These are phyloP conservation scores for Drosophila kuntzei DNA, from an alignment of 2,888 invertebrate genomes.

Conservation along the genomic window DNA sequence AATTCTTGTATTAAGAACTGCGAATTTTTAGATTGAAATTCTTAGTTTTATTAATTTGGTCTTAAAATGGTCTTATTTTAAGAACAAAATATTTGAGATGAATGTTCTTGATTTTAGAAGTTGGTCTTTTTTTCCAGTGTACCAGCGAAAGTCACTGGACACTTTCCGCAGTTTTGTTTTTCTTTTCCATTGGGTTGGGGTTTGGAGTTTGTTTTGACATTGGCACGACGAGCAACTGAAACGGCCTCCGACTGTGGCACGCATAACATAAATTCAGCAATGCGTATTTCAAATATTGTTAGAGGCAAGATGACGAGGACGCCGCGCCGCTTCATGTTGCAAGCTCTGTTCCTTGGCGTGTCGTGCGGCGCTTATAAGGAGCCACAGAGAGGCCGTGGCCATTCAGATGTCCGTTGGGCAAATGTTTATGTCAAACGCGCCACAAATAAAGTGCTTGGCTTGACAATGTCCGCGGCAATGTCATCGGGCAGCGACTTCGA, in stretches of 20 bases:
- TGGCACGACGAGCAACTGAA: conserved; percentile 48
- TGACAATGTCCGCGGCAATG: conserved; percentile 78
- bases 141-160: conserved; percentile 76
- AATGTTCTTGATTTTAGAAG: too few relatives aligned
- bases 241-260: conserved; percentile 67
- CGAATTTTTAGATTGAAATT: too few relatives aligned
- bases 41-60: too few relatives aligned
- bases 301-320: conserved; percentile 50
- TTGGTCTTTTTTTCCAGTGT: too few relatives aligned
- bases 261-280: conserved; percentile 80
- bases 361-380: conserved; percentile 73
- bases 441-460: conserved; percentile 80
- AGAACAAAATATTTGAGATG: too few relatives aligned
- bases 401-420: conserved; percentile 79
- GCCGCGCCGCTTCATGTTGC: conserved; percentile 29
- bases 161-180: conserved; percentile 62
- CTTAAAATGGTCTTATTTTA: too few relatives aligned
- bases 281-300: conserved; percentile 80
- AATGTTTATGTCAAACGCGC: conserved; percentile 80
- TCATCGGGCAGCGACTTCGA: conserved; percentile 45
- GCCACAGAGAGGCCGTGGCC: conserved; percentile 76
- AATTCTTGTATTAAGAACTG: too few relatives aligned
- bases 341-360: conserved; percentile 68
- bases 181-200: conserved; percentile 39
- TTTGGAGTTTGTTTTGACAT: conserved; percentile 51